A percentile compares a stretch with the other conserved stretches of the same genome.
Evolutionary conservation across 1,140 invertebrate species (phyloP).

Genomic region (Sinella curviseta): DNA sequence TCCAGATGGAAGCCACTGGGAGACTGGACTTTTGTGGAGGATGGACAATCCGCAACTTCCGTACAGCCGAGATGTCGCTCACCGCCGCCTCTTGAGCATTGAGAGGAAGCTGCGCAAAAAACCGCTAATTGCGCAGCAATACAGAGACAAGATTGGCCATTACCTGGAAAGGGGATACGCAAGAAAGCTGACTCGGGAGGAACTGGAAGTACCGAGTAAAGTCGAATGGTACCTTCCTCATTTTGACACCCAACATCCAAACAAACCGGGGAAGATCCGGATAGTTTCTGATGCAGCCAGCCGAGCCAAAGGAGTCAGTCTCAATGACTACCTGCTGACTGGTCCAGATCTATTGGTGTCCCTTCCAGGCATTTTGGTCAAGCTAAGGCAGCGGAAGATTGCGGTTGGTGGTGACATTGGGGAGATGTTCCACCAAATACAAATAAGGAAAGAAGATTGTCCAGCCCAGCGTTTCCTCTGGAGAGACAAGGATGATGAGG

Average conservation of each 20-base stretch:
- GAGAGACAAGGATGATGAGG: constrained; percentile 20
- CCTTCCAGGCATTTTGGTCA: constrained; percentile 19
- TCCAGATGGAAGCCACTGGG: background rate
- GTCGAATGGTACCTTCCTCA: background rate
- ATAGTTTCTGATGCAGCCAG: background rate
- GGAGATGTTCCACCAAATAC: constrained; percentile 42
- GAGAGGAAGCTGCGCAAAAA: background rate
- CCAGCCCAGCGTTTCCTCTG: constrained; percentile 45
- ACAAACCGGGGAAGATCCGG: background rate
- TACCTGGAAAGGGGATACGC: constrained; percentile 10
- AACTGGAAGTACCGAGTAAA: background rate
- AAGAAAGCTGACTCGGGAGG: background rate
- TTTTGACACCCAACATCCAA: background rate
- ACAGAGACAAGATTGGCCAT: background rate
- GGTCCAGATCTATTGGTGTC: constrained; percentile 32
- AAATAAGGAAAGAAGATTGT: constrained; percentile 34
- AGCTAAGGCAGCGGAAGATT: constrained; percentile 25
- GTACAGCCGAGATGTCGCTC: background rate
- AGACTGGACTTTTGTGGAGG: background rate
- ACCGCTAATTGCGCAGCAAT: background rate
- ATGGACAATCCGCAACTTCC: background rate
- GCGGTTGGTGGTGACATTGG: constrained; percentile 31
- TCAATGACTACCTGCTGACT: constrained; percentile 19
- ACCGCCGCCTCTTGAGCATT: background rate
- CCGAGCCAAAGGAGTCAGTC: background rate